A percentile compares a stretch with the other conserved stretches of the same genome.
Conservation (phyloP, 2,888 invertebrate genomes). For the Ormia ochracea region DNA sequence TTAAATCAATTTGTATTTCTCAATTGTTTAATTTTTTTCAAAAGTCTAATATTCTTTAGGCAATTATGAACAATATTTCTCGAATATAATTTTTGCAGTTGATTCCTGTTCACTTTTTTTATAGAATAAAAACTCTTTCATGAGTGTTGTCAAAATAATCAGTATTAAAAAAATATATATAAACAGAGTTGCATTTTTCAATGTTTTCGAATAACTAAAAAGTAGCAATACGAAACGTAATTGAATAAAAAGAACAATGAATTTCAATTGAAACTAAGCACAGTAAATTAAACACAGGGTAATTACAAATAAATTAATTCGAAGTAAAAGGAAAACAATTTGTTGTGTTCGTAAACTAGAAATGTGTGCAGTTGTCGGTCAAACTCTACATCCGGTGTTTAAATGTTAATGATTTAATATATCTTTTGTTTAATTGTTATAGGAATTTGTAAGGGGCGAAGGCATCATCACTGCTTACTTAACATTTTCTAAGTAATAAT, state of each 20-base stretch:
- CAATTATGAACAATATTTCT: slow-evolving; percentile 44
- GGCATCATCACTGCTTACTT: too few species aligned
- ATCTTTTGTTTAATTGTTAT: too few species aligned
- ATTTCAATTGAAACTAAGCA: too few species aligned
- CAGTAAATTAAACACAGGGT: background rate
- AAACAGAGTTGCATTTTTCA: slow-evolving; percentile 39
- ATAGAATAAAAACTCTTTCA: slow-evolving; percentile 25
- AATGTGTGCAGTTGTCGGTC: too few species aligned
- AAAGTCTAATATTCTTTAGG: slow-evolving; percentile 16
- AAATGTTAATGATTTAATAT: too few species aligned
- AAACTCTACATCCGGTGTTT: too few species aligned
- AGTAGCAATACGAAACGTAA: too few species aligned
- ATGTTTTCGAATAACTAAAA: background rate
- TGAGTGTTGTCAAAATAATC: slow-evolving; percentile 34
- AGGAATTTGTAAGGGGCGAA: too few species aligned
- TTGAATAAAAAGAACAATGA: background rate
- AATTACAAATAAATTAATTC: background rate
- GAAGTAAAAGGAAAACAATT: background rate
- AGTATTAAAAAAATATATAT: background rate
- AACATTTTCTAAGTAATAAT: too few species aligned
- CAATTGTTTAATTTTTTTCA: background rate
- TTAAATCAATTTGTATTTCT: slow-evolving; percentile 2
- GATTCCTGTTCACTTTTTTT: slow-evolving; percentile 42
- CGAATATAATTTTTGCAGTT: slow-evolving; percentile 14
- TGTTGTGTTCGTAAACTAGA: too few species aligned